These are phyloP conservation scores for Samia ricini DNA, from an alignment of 1,140 invertebrate species.

Conservation along the genomic window DNA sequence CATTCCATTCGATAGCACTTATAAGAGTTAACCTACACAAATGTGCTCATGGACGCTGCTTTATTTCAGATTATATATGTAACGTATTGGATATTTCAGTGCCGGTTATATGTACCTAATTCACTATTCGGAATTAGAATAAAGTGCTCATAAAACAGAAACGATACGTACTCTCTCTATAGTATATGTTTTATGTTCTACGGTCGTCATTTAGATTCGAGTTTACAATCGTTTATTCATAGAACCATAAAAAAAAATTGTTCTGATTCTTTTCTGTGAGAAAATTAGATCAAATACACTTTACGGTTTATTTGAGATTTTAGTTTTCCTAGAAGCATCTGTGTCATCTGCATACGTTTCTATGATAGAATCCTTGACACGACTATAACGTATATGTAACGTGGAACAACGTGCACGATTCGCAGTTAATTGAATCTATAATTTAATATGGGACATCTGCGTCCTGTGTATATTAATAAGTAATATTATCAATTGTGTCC, in stretches of 20 bases:
- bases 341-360: not conserved
- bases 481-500: constrained; percentile 3
- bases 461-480: not conserved
- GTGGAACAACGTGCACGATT: not conserved
- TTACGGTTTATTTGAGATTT: not conserved
- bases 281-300: not conserved
- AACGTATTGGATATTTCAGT: constrained; percentile 33
- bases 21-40: constrained; percentile 52
- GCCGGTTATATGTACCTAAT: constrained; percentile 11
- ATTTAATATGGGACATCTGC: not conserved
- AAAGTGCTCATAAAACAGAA: constrained; percentile 22
- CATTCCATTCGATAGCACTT: constrained; percentile 64
- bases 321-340: not conserved
- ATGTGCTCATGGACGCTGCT: constrained; percentile 38
- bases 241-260: constrained; percentile 5
- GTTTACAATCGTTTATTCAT: constrained; percentile 16
- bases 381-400: not conserved
- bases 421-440: not conserved
- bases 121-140: constrained; percentile 27
- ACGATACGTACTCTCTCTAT: constrained; percentile 20
- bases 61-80: constrained; percentile 41
- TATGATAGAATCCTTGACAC: not conserved
- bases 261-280: not conserved
- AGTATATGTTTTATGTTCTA: constrained; percentile 18
- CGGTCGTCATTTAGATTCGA: constrained; percentile 19